Percentiles rank a stretch among this genome's conserved stretches.
Evolutionary conservation across 2,888 invertebrate genomes (phyloP).

Genomic region (Cotesia congregata): DNA sequence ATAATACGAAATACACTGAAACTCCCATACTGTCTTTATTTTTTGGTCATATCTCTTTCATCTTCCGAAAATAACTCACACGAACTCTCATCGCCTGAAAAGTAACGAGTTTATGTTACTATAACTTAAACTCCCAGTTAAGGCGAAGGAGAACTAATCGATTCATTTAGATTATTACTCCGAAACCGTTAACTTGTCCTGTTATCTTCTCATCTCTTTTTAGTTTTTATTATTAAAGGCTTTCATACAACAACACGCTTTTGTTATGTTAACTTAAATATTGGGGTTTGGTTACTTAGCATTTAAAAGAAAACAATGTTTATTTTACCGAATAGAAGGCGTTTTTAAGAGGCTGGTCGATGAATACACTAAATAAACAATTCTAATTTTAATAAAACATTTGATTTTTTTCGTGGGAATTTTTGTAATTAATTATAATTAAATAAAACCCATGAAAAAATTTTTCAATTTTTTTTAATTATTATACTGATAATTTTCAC

Average conservation of each 20-base stretch:
- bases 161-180: slow-evolving; percentile 40
- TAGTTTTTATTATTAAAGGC: not conserved
- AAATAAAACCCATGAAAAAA: too few species aligned
- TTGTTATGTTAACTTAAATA: not conserved
- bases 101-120: slow-evolving; percentile 34
- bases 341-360: not conserved
- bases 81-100: slow-evolving; percentile 8
- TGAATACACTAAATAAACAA: not conserved
- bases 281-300: not conserved
- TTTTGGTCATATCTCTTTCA: slow-evolving; percentile 51
- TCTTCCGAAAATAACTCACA: slow-evolving; percentile 57
- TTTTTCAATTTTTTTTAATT: not conserved
- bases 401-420: not conserved
- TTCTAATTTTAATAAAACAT: not conserved
- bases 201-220: slow-evolving; percentile 5
- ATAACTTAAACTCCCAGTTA: slow-evolving; percentile 17
- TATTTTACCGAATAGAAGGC: not conserved
- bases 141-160: slow-evolving; percentile 41
- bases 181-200: slow-evolving; percentile 43
- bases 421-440: too few species aligned
- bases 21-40: slow-evolving; percentile 27
- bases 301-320: not conserved
- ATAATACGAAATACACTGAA: slow-evolving; percentile 12
- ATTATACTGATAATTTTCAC: not conserved
- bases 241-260: not conserved